Evolutionary conservation across 92 coral and sea anemone species (phyloP), one percentile per base, ranked within the genome.

Genomic region (Ricordea florida): DNA sequence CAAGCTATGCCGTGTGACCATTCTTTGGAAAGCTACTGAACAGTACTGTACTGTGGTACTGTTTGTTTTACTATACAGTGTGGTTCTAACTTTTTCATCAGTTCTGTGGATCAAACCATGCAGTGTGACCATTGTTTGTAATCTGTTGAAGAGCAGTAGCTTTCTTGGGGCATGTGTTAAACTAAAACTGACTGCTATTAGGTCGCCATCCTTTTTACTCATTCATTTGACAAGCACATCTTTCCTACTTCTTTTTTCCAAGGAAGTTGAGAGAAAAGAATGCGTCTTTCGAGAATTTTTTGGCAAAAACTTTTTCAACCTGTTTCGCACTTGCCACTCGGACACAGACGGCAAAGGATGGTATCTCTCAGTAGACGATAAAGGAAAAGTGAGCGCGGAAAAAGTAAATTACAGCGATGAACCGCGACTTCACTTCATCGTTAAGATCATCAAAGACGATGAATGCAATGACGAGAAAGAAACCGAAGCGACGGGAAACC

Each of bases 221-320:
- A n/a, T n/a, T n/a, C 34, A 23, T 57, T 57, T 18, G 26, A n/a
- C 11, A 37, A 9, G 21, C 9, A 8, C n/a, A 8, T 37, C n/a
- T 23, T n/a, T 13, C 44, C 25, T 14, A 15, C n/a, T 58, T 51
- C 18, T 33, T 26, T 55, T 16, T 59, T 29, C 61, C n/a, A 47
- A 94, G 98, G 85, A 80, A 53, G 66, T 91, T 2, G 98, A 94
- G 64, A 88, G 82, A 51, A 96, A 92, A 35, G 99, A 96, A 74
- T 96, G 99, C 48, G 99, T 92, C 4, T 90, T 96, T 52, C 89
- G 92, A 24, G 99, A 96, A 61, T 86, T 91, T 58, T 79, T 92
- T 7, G 93, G 96, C 18, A 82, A 84, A 62, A 93, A 96, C 56
- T 96, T 96, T 58, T 86, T 57, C 84, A 92, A 82, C 48, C 74